Percentiles rank a stretch among this genome's conserved stretches.
These are phyloP conservation scores for Nyctereutes procyonoides DNA, from an alignment of 2,113 vertebrate species.

Conservation along the genomic window DNA sequence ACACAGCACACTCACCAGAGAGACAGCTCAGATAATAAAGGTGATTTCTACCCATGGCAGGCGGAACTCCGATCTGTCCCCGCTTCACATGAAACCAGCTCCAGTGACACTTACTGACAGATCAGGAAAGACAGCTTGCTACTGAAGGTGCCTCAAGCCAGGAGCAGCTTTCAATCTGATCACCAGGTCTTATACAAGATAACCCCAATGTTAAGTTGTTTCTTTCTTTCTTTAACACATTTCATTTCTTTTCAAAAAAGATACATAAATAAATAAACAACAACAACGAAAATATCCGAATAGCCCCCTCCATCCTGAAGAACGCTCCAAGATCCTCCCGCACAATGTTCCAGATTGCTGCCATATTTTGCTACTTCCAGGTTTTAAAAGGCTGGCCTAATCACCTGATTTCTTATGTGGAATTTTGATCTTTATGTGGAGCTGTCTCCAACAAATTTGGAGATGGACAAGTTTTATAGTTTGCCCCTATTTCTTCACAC, in stretches of 20 bases:
- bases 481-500: background rate
- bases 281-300: background rate
- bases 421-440: background rate
- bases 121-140: slow-evolving; percentile 28
- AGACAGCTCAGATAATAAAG: slow-evolving; percentile 54
- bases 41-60: slow-evolving; percentile 43
- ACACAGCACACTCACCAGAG: slow-evolving; percentile 18
- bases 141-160: background rate
- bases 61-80: background rate
- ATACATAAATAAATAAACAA: background rate
- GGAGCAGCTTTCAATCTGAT: background rate
- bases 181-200: background rate
- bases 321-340: background rate
- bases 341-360: background rate
- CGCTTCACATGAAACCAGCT: background rate
- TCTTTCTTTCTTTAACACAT: background rate
- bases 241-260: slow-evolving; percentile 2
- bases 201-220: slow-evolving; percentile 26
- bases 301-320: background rate
- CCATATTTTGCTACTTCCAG: background rate
- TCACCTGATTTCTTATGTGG: background rate
- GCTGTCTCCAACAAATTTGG: background rate
- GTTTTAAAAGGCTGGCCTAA: background rate
- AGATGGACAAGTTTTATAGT: background rate
- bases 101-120: slow-evolving; percentile 40